Evolutionary conservation across 2,113 vertebrate species (phyloP).

Genomic region (Crocuta crocuta): DNA sequence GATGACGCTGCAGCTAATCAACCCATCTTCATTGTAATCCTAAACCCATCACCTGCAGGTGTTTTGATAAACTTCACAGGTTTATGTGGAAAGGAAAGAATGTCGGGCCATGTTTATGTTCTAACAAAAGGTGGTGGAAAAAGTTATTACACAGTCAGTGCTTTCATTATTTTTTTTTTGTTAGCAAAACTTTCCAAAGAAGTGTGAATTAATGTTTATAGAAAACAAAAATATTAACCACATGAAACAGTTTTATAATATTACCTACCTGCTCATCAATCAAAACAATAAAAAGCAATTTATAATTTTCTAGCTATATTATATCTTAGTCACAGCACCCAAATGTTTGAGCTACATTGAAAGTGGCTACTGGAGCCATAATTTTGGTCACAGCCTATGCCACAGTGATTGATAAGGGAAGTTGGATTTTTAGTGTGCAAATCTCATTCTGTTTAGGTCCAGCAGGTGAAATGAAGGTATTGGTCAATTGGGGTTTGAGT

Average conservation of each 20-base stretch:
- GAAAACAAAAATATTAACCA: slow-evolving; percentile 48
- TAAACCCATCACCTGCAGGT: not conserved
- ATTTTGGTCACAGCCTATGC: not conserved
- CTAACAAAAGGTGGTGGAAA: not conserved
- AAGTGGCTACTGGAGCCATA: slow-evolving; percentile 7
- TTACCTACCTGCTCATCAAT: not conserved
- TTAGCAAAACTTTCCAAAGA: slow-evolving; percentile 38
- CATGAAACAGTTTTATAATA: slow-evolving; percentile 27
- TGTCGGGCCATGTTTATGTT: not conserved
- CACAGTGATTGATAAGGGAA: slow-evolving; percentile 28
- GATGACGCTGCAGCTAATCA: slow-evolving; percentile 26
- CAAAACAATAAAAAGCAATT: slow-evolving; percentile 22
- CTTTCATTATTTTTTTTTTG: not conserved
- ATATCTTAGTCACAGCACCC: not conserved
- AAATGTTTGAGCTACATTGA: not conserved
- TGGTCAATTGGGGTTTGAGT: not conserved
- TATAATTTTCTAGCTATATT: slow-evolving; percentile 47
- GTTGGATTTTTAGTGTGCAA: slow-evolving; percentile 46
- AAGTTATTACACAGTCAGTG: not conserved
- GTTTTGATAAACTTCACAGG: not conserved
- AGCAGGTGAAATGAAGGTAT: slow-evolving; percentile 11
- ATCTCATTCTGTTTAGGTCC: slow-evolving; percentile 5
- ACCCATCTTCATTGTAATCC: not conserved
- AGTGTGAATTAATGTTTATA: slow-evolving; percentile 55
- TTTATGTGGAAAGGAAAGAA: not conserved